Conservation (phyloP, 2,888 invertebrate species). For the Brenthis daphne region DNA sequence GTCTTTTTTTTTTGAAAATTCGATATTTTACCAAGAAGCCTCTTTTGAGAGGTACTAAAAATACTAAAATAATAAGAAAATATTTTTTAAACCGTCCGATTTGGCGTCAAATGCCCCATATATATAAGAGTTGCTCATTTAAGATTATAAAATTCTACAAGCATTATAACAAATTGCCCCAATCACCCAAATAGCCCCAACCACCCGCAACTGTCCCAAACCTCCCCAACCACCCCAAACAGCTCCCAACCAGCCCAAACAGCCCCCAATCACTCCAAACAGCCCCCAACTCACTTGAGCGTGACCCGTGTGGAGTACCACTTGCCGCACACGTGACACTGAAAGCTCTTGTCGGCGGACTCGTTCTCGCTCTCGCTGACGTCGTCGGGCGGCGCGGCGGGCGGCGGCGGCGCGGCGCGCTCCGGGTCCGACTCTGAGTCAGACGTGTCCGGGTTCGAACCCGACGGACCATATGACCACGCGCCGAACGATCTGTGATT, state of each 20-base stretch:
- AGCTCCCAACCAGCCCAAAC: not conserved
- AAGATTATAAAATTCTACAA: too few species aligned
- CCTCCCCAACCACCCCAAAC: too few species aligned
- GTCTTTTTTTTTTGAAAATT: too few species aligned
- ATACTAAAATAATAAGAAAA: too few species aligned
- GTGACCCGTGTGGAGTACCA: constrained; percentile 78
- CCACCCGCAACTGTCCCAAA: too few species aligned
- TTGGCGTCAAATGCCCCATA: too few species aligned
- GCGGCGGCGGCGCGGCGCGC: constrained; percentile 40
- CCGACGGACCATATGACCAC: constrained; percentile 54
- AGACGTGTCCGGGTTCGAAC: constrained; percentile 52
- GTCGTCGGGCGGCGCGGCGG: constrained; percentile 56
- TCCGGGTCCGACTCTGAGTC: constrained; percentile 58
- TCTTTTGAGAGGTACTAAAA: too few species aligned
- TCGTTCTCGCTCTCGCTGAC: constrained; percentile 75
- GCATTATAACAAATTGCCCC: too few species aligned
- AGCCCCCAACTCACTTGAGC: constrained; percentile 65
- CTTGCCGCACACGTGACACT: constrained; percentile 74
- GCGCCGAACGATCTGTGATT: constrained; percentile 58
- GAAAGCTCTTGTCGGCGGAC: constrained; percentile 76
- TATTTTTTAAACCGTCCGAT: too few species aligned
- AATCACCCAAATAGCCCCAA: too few species aligned
- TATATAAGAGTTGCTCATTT: too few species aligned
- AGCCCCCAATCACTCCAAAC: not conserved
- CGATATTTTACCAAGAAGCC: too few species aligned